Evolutionary conservation across 1,140 invertebrate species (phyloP).

Genomic region (Pseudomyrmex sp.): DNA sequence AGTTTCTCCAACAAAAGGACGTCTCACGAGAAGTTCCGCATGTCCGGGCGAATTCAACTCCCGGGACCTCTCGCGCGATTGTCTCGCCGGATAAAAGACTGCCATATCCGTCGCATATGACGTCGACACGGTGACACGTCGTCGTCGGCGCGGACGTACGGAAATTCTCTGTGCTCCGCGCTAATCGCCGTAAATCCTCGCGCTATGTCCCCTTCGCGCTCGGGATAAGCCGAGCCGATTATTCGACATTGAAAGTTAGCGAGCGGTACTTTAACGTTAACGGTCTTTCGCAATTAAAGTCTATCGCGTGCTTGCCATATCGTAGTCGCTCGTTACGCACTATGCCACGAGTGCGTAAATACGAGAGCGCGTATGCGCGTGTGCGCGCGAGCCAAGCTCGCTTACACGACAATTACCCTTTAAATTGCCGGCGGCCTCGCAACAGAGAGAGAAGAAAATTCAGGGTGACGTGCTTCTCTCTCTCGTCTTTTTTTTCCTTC

Average conservation of each 20-base stretch:
- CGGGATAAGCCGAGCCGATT: slow-evolving; percentile 29
- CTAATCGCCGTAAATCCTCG: slow-evolving; percentile 15
- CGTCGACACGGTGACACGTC: neutral
- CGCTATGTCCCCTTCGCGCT: neutral
- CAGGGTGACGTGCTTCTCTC: slow-evolving; percentile 1
- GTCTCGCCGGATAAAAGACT: slow-evolving; percentile 1
- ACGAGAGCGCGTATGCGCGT: neutral
- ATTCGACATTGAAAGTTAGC: slow-evolving; percentile 72
- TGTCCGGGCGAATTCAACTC: slow-evolving; percentile 27
- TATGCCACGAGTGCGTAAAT: slow-evolving; percentile 68
- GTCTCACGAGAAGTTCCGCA: slow-evolving; percentile 44
- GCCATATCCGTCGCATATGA: neutral
- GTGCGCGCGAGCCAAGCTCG: neutral
- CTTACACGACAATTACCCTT: slow-evolving; percentile 36
- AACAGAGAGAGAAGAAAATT: slow-evolving; percentile 31
- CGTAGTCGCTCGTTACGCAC: slow-evolving; percentile 56
- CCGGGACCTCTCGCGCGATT: slow-evolving; percentile 33
- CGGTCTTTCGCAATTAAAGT: slow-evolving; percentile 76
- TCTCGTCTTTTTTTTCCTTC: neutral
- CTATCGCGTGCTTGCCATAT: slow-evolving; percentile 64
- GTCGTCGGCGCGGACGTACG: neutral
- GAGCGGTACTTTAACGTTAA: slow-evolving; percentile 75
- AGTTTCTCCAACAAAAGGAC: slow-evolving; percentile 49
- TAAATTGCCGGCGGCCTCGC: slow-evolving; percentile 29
- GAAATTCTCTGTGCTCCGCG: neutral